Conservation (phyloP, 2,888 invertebrate species). For the Lagria hirta region DNA sequence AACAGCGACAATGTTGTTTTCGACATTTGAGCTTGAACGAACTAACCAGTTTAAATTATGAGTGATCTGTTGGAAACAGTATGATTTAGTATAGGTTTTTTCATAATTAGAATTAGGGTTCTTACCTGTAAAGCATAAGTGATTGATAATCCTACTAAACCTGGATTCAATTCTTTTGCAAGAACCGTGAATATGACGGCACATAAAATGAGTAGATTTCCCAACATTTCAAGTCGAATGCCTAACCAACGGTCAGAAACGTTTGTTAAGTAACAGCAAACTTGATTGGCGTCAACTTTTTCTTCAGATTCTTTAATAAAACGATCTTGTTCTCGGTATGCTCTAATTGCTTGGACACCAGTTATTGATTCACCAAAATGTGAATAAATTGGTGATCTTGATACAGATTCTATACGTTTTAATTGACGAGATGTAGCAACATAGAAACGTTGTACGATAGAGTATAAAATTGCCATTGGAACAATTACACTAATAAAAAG, state of each 20-base stretch:
- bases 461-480: slow-evolving; percentile 80
- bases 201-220: slow-evolving; percentile 93
- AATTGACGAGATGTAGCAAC: slow-evolving; percentile 92
- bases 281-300: slow-evolving; percentile 90
- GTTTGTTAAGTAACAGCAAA: slow-evolving; percentile 89
- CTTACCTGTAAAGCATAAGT: slow-evolving; percentile 83
- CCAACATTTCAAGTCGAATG: slow-evolving; percentile 92
- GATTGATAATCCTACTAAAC: slow-evolving; percentile 85
- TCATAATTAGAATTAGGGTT: too few species aligned
- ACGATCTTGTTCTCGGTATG: slow-evolving; percentile 76
- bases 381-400: slow-evolving; percentile 94
- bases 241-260: slow-evolving; percentile 96
- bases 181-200: slow-evolving; percentile 91
- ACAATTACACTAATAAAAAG: slow-evolving; percentile 76
- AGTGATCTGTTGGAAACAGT: slow-evolving; percentile 69
- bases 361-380: slow-evolving; percentile 95
- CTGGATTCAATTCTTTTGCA: slow-evolving; percentile 73
- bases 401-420: slow-evolving; percentile 90
- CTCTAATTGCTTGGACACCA: slow-evolving; percentile 82
- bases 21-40: slow-evolving; percentile 93
- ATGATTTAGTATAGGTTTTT: not conserved
- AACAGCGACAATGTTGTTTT: slow-evolving; percentile 96
- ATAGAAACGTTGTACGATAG: slow-evolving; percentile 90
- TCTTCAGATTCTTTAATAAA: slow-evolving; percentile 87
- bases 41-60: slow-evolving; percentile 96